Percentiles rank a stretch among this genome's conserved stretches.
phyloP scores from a whole-genome alignment of 2,888 invertebrate species.

The Brenthis daphne region DNA sequence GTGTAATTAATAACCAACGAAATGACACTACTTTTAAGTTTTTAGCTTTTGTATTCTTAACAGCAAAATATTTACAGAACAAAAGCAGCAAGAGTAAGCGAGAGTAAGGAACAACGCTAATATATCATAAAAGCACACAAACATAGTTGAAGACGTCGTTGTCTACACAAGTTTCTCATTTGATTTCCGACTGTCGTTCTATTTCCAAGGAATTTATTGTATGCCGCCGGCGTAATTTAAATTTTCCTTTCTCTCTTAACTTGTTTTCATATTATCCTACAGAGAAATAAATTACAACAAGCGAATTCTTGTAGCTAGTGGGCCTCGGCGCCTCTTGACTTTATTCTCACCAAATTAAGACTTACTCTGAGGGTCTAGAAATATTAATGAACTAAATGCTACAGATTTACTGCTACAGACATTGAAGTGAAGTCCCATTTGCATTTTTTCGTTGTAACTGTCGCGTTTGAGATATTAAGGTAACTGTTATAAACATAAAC shows the following conservation, averaged over 20 bases:
- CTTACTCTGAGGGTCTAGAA: conserved; percentile 12
- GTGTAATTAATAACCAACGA: conserved; percentile 20
- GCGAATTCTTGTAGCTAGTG: conserved; percentile 26
- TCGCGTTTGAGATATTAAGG: conserved; percentile 3
- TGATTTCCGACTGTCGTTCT: conserved; percentile 37
- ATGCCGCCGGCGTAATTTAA: conserved; percentile 37
- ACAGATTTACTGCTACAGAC: conserved; percentile 14
- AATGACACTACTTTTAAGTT: conserved; percentile 21
- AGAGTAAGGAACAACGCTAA: conserved; percentile 6
- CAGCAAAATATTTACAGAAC: conserved; percentile 17
- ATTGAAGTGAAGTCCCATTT: conserved; percentile 13
- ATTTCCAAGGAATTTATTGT: conserved; percentile 40
- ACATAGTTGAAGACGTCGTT: conserved; percentile 24
- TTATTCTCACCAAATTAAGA: conserved; percentile 33
- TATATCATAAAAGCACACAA: conserved; percentile 26
- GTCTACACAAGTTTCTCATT: conserved; percentile 33
- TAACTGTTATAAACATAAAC: not conserved
- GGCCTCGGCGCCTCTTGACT: conserved; percentile 22
- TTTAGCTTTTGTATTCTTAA: conserved; percentile 16
- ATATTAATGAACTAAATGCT: conserved; percentile 28
- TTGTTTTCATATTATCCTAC: conserved; percentile 40
- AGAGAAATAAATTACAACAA: conserved; percentile 39
- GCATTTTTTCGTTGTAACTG: not conserved
- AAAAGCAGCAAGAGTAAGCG: conserved; percentile 1
- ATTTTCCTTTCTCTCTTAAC: conserved; percentile 39